Conservation (phyloP, 2,888 invertebrate genomes). For the Caenorhabditis angaria region DNA sequence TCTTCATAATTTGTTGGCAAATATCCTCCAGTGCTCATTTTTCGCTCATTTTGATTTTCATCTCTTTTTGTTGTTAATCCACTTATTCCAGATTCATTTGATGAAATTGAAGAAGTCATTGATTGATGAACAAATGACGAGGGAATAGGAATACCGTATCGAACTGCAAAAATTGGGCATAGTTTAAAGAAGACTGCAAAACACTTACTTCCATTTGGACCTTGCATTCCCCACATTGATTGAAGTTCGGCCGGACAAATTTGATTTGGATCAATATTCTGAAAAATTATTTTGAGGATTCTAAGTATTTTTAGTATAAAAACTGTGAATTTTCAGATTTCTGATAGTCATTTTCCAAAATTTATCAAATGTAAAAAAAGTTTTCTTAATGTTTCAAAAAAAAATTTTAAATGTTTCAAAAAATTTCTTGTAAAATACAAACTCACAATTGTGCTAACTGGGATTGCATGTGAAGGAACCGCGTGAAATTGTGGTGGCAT, state of each 20-base stretch:
- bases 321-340: too few species aligned
- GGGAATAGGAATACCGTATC: constrained; percentile 42
- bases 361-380: too few species aligned
- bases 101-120: constrained; percentile 25
- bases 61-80: constrained; percentile 26
- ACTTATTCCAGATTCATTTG: constrained; percentile 37
- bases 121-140: constrained; percentile 20
- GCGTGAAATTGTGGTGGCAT: constrained; percentile 35
- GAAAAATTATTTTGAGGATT: neutral
- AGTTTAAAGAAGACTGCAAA: neutral
- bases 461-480: constrained; percentile 32
- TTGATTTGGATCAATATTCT: constrained; percentile 37
- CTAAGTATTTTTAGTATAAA: neutral
- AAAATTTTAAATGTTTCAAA: too few species aligned
- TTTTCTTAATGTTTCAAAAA: too few species aligned
- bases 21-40: constrained; percentile 5
- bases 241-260: constrained; percentile 34
- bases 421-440: too few species aligned
- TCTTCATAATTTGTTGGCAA: constrained; percentile 25
- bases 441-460: constrained; percentile 39
- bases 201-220: constrained; percentile 5
- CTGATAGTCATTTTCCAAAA: too few species aligned
- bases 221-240: constrained; percentile 24
- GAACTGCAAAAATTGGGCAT: constrained; percentile 16
- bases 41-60: constrained; percentile 15